These are phyloP conservation scores for Muntiacus muntjak DNA, from an alignment of 2,113 vertebrate species.

Conservation along the genomic window DNA sequence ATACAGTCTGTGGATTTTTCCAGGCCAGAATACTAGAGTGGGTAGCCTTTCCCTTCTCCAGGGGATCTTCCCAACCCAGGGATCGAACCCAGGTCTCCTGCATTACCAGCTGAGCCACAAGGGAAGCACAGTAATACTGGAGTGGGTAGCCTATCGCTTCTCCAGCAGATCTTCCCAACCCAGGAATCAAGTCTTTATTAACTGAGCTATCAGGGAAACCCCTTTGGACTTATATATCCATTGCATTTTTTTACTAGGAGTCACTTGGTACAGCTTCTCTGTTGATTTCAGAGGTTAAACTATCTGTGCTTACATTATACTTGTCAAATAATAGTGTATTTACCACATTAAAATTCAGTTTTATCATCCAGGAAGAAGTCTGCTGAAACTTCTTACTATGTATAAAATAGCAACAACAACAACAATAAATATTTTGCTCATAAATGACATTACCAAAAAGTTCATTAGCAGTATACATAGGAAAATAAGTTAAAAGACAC, in stretches of 20 bases:
- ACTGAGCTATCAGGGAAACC: background rate
- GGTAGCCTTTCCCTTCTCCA: background rate
- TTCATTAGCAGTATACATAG: background rate
- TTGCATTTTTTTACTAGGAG: background rate
- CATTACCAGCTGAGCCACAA: background rate
- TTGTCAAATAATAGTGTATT: background rate
- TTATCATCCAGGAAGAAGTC: background rate
- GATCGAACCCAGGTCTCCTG: background rate
- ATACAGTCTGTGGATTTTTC: background rate
- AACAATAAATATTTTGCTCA: background rate
- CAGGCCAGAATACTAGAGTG: background rate
- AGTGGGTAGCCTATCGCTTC: background rate
- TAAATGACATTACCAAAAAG: background rate
- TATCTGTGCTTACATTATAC: background rate
- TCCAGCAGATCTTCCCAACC: background rate
- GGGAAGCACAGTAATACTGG: background rate
- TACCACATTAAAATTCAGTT: background rate
- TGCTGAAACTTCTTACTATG: background rate
- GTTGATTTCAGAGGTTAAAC: background rate
- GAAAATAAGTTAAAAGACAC: background rate
- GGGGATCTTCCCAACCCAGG: background rate
- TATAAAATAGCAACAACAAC: background rate
- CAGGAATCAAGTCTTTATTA: background rate
- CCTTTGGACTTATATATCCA: background rate
- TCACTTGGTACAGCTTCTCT: background rate